A percentile compares a stretch with the other conserved stretches of the same genome.
Conservation (phyloP, 2,113 vertebrate genomes). For the Cavia porcellus region DNA sequence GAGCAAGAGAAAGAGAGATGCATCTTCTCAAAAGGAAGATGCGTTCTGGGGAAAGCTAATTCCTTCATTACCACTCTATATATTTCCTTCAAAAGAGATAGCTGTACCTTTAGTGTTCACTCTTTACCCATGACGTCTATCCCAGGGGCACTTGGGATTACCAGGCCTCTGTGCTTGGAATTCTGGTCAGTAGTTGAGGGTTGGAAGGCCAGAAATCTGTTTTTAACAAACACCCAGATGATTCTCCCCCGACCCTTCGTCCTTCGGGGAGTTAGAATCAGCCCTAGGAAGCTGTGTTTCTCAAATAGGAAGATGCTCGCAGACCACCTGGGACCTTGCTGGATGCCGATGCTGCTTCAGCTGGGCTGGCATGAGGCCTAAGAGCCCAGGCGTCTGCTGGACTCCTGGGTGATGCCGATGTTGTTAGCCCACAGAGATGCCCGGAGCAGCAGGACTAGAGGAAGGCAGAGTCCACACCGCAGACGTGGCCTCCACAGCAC, state of each 20-base stretch:
- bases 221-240: background rate
- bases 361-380: background rate
- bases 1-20: background rate
- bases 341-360: background rate
- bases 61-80: background rate
- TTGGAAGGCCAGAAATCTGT: background rate
- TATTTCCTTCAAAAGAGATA: constrained; percentile 32
- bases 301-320: background rate
- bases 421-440: background rate
- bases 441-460: background rate
- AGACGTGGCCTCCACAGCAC: constrained; percentile 1
- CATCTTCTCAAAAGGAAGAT: constrained; percentile 13
- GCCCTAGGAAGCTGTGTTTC: background rate
- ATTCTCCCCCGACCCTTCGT: background rate
- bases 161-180: background rate
- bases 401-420: background rate
- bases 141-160: background rate
- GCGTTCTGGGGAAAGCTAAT: background rate
- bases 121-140: background rate
- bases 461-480: background rate
- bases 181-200: background rate
- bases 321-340: background rate
- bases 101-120: background rate
- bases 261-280: background rate
- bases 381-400: background rate